Conservation (phyloP, 2,888 invertebrate genomes). For the Gymnocheta viridis region DNA sequence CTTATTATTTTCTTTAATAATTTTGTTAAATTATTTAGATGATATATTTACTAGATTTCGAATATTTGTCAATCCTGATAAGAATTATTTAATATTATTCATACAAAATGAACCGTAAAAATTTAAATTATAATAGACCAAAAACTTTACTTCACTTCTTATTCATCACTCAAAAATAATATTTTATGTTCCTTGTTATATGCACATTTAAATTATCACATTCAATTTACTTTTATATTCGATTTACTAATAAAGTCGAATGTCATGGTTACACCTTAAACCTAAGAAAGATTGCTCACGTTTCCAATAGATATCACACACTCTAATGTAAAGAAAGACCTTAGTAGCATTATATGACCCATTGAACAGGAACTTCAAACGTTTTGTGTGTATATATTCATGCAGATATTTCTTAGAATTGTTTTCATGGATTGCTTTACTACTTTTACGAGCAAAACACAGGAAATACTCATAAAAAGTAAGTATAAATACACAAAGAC, state of each 20-base stretch:
- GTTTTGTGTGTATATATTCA: not conserved
- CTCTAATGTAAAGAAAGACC: constrained; percentile 14
- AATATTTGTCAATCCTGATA: no score
- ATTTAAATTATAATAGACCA: no score
- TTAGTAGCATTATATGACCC: not conserved
- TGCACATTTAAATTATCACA: not conserved
- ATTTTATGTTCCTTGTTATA: no score
- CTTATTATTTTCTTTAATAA: no score
- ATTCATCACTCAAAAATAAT: no score
- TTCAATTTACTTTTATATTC: not conserved
- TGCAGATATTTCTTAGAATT: not conserved
- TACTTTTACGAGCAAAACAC: not conserved
- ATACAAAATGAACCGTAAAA: no score
- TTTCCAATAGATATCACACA: constrained; percentile 12
- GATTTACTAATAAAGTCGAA: constrained; percentile 23
- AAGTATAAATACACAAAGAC: not conserved
- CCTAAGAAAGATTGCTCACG: constrained; percentile 11
- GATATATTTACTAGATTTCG: no score
- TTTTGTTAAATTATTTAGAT: no score
- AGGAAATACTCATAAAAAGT: not conserved
- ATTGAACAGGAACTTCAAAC: not conserved
- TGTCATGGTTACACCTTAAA: constrained; percentile 41
- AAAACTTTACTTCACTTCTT: no score
- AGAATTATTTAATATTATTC: no score
- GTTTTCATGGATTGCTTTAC: not conserved